These are phyloP conservation scores for Notodonta ziczac DNA, from an alignment of 2,888 invertebrate genomes.

Conservation along the genomic window DNA sequence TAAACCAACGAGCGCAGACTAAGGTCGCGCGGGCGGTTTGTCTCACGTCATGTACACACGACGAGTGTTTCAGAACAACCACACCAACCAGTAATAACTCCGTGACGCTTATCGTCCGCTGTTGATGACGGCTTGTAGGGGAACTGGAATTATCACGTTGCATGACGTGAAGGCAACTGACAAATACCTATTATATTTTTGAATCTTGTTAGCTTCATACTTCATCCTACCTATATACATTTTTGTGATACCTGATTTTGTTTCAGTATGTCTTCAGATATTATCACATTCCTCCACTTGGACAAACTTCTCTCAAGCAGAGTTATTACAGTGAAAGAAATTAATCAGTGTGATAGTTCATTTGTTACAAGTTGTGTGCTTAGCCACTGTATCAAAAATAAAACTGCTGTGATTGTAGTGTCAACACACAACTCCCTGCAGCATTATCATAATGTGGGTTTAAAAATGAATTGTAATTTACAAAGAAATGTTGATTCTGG, in stretches of 20 bases:
- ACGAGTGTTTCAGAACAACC: slow-evolving; percentile 29
- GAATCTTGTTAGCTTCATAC: neutral
- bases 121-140: slow-evolving; percentile 16
- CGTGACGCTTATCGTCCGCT: slow-evolving; percentile 42
- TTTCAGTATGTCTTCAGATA: slow-evolving; percentile 85
- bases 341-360: slow-evolving; percentile 88
- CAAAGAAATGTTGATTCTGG: slow-evolving; percentile 72
- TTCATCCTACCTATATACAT: neutral
- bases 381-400: slow-evolving; percentile 85
- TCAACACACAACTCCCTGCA: slow-evolving; percentile 88
- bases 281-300: slow-evolving; percentile 86
- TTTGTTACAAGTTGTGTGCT: slow-evolving; percentile 89
- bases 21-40: slow-evolving; percentile 34
- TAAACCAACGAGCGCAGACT: slow-evolving; percentile 37
- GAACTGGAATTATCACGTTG: slow-evolving; percentile 8
- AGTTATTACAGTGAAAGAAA: slow-evolving; percentile 88
- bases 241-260: slow-evolving; percentile 10
- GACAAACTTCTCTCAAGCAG: slow-evolving; percentile 83
- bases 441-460: slow-evolving; percentile 90
- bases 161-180: neutral
- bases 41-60: slow-evolving; percentile 32
- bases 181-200: neutral
- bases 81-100: slow-evolving; percentile 31
- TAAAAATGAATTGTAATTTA: slow-evolving; percentile 89
- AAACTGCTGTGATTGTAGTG: slow-evolving; percentile 85